Percentiles rank a stretch among this genome's conserved stretches.
Conservation (phyloP, 2,888 invertebrate genomes). For the Phyto melanocephala region DNA sequence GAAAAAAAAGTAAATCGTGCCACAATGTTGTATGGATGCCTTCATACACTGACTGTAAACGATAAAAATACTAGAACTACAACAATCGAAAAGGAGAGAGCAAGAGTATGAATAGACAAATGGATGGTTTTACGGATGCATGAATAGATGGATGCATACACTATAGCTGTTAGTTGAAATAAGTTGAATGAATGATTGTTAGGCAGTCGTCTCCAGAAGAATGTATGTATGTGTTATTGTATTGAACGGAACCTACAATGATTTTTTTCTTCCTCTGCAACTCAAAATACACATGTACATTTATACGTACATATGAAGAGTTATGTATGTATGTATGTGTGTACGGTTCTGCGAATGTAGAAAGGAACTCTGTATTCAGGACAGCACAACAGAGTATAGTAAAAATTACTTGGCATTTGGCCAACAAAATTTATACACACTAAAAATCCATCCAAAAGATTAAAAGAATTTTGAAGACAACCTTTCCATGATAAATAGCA, state of each 20-base stretch:
- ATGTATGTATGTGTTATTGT: neutral
- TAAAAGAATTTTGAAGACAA: constrained; percentile 64
- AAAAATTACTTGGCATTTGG: constrained; percentile 65
- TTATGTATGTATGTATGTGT: neutral
- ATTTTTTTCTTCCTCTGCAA: constrained; percentile 20
- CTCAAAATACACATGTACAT: neutral
- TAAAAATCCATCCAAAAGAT: constrained; percentile 63
- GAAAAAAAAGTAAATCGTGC: too few relatives aligned
- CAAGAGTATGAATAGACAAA: constrained; percentile 42
- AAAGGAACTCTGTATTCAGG: constrained; percentile 52
- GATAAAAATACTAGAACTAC: neutral
- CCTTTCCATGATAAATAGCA: constrained; percentile 56
- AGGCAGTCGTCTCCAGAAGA: constrained; percentile 26
- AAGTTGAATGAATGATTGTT: constrained; percentile 38
- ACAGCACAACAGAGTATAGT: constrained; percentile 44
- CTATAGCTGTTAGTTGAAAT: constrained; percentile 26
- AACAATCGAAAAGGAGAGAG: neutral
- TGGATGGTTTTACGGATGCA: constrained; percentile 40
- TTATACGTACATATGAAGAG: neutral
- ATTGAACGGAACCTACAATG: constrained; percentile 27
- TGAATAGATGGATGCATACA: constrained; percentile 33
- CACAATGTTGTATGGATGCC: too few relatives aligned
- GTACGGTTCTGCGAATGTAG: constrained; percentile 3
- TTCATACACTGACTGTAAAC: too few relatives aligned
- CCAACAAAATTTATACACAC: constrained; percentile 64